Base-by-base conservation (phyloP, 2,797 vertebrate species). In the Thalassophryne amazonica region DNA sequence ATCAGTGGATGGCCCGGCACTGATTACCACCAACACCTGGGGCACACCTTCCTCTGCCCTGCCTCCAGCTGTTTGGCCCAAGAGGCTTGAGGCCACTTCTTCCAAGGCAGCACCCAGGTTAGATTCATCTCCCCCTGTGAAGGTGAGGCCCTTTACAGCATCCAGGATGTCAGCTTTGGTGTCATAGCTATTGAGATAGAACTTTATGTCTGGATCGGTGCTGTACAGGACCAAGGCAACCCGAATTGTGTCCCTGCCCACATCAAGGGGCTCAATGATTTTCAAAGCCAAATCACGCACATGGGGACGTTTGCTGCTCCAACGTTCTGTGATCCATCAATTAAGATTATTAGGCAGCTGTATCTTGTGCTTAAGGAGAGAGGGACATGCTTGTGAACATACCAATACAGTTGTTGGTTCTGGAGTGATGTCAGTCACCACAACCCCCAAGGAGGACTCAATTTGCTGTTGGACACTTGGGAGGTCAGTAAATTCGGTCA, bases 321-420 rank as follows among this genome's bases (percentile, higher is more conserved):
- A 92, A 95, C 81, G 92, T 93, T 94, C 91, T 97, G 77, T 91
- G 97, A 99, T 95, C 95, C 97, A 4, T 99, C 97, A 97, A 99
- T 96, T 94, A 99, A 95, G 94, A 99, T 92, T 90, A 99, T 86
- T 90, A 99, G 88, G 93, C 97, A 87, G 94, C 94, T 41, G 95
- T 93, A 69, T 94, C 96, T 94, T 94, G 92, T 55, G 87, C 92
- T 92, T 87, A 84, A 81, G 74, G 80, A 69, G 71, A 86, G 68
- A 85, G 60, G 71, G 49, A 69, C n/a, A n/a, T n/a, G n/a, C n/a
- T n/a, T n/a, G n/a, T n/a, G n/a, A n/a, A n/a, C n/a, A n/a, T n/a
- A n/a, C n/a, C n/a, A n/a, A n/a, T n/a, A n/a, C n/a, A n/a, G n/a
- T n/a, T n/a, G n/a, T n/a, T n/a, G n/a, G n/a, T n/a, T n/a, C n/a